Percentiles rank a stretch among this genome's conserved stretches.
phyloP scores from a whole-genome alignment of 2,797 vertebrate genomes.

The Hafferia zeledoni region DNA sequence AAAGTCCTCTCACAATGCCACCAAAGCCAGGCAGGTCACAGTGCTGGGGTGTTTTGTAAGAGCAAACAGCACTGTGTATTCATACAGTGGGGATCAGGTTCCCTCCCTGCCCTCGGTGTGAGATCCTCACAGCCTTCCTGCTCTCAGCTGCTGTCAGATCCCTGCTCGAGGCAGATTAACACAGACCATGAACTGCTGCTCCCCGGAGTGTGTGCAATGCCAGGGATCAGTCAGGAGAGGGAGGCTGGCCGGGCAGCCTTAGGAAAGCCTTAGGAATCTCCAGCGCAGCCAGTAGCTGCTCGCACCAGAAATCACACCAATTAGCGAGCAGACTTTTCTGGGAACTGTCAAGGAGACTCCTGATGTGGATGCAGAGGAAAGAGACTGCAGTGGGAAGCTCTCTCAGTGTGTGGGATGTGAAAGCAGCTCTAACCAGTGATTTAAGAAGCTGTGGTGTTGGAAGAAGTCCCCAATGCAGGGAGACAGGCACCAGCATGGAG shows the following conservation, averaged over 20 bases:
- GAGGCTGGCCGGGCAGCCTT: background rate
- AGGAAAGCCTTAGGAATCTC: background rate
- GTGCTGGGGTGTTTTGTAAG: background rate
- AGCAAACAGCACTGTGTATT: background rate
- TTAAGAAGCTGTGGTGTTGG: background rate
- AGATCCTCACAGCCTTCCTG: background rate
- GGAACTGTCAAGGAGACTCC: background rate
- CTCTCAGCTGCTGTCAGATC: background rate
- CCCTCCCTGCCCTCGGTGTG: background rate
- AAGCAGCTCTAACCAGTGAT: background rate
- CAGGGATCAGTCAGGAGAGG: slow-evolving; percentile 39
- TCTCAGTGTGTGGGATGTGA: background rate
- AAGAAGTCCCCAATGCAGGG: background rate
- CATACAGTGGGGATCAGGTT: background rate
- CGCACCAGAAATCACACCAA: background rate
- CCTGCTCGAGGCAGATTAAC: background rate
- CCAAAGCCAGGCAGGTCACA: background rate
- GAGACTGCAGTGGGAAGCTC: background rate
- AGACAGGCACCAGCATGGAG: background rate
- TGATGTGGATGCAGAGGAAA: background rate
- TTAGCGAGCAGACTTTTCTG: background rate
- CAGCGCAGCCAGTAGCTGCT: background rate
- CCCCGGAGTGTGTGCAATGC: background rate
- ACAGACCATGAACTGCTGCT: background rate
- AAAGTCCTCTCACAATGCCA: background rate